Evolutionary conservation across 1,140 invertebrate species (phyloP).

Genomic region (Bombus confusus): DNA sequence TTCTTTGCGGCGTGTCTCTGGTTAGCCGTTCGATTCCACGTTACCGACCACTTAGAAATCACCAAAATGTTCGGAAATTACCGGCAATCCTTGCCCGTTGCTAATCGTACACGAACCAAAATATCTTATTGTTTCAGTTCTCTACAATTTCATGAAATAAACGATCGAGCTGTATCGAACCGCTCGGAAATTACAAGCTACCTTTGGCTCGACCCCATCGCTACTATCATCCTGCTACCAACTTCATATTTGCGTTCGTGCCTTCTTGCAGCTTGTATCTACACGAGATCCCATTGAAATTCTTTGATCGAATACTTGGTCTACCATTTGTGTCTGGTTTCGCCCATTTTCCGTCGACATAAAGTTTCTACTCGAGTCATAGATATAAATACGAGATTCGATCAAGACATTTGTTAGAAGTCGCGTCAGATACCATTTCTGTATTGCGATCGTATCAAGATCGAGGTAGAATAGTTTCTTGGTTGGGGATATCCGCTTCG

Average conservation of each 20-base stretch:
- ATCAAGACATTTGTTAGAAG: not conserved
- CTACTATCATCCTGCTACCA: conserved; percentile 2
- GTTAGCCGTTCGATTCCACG: not conserved
- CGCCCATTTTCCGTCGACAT: not conserved
- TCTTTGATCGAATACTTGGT: not conserved
- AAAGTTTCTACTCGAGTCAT: too few relatives aligned
- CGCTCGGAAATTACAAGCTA: conserved; percentile 5
- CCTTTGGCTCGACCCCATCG: not conserved
- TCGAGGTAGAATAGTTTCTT: not conserved
- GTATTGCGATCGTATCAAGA: not conserved
- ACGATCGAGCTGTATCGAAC: not conserved
- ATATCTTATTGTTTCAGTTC: not conserved
- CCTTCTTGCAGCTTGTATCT: not conserved
- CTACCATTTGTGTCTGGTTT: not conserved
- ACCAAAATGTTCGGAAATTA: not conserved
- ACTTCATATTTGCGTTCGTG: not conserved
- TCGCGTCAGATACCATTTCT: not conserved
- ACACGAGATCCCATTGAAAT: not conserved
- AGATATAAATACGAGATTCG: too few relatives aligned
- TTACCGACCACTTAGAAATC: not conserved
- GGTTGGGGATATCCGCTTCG: not conserved
- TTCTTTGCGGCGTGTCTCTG: not conserved
- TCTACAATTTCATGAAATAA: conserved; percentile 20
- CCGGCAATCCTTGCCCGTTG: not conserved
- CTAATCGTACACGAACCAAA: conserved; percentile 12